A percentile compares a stretch with the other conserved stretches of the same genome.
Evolutionary conservation across 1,140 invertebrate genomes (phyloP).

Genomic region (Orius laevigatus): DNA sequence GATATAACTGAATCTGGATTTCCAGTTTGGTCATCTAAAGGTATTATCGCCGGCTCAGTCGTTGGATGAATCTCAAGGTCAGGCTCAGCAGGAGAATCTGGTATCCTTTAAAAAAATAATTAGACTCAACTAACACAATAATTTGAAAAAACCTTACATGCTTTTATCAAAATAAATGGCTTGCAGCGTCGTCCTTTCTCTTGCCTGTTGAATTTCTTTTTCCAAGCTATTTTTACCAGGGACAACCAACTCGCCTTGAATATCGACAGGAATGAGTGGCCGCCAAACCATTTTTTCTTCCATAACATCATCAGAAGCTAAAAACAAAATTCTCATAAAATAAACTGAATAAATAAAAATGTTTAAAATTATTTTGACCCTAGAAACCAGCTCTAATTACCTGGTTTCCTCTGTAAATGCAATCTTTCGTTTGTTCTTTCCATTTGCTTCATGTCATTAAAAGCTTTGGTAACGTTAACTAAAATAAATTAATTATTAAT

Average conservation of each 20-base stretch:
- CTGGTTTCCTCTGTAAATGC: conserved; percentile 59
- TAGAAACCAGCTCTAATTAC: conserved; percentile 31
- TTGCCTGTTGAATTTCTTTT: conserved; percentile 65
- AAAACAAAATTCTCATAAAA: conserved; percentile 18
- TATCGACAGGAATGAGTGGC: conserved; percentile 46
- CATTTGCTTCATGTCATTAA: conserved; percentile 81
- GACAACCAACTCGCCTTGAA: conserved; percentile 35
- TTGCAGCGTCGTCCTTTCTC: conserved; percentile 67
- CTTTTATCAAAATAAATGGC: conserved; percentile 70
- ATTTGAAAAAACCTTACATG: conserved; percentile 39
- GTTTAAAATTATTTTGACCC: no score
- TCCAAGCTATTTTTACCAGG: conserved; percentile 70
- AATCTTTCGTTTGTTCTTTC: conserved; percentile 73
- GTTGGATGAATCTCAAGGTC: conserved; percentile 60
- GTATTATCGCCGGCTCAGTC: conserved; percentile 64
- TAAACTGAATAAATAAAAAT: no score
- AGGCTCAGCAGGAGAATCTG: conserved; percentile 70
- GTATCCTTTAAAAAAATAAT: conserved; percentile 37
- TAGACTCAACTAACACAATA: background rate
- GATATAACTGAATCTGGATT: conserved; percentile 62
- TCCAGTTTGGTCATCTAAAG: conserved; percentile 70
- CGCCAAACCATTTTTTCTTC: conserved; percentile 58
- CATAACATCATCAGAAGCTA: conserved; percentile 53
- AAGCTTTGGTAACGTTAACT: conserved; percentile 85
- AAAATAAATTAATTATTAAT: conserved; percentile 19